phyloP scores from a whole-genome alignment of 2,888 invertebrate species.

The Conus canariensis region DNA sequence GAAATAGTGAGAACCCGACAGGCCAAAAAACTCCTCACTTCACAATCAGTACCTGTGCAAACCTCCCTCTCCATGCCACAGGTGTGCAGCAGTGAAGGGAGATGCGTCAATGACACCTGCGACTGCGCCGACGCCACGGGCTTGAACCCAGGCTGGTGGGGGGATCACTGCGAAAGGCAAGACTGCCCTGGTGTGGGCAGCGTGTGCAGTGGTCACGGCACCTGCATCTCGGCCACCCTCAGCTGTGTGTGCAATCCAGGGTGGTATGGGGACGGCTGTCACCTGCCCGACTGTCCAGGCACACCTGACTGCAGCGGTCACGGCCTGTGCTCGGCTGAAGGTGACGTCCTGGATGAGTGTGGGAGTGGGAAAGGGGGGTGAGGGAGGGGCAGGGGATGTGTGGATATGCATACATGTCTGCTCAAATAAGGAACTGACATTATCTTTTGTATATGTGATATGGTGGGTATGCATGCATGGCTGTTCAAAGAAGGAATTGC shows the following conservation, averaged over 20 bases:
- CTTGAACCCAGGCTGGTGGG: conserved; percentile 56
- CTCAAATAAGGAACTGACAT: no score
- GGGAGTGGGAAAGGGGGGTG: neutral
- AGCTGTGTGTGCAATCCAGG: conserved; percentile 61
- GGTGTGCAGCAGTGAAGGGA: conserved; percentile 39
- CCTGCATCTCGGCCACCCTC: conserved; percentile 59
- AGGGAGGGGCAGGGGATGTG: no score
- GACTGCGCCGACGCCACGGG: conserved; percentile 58
- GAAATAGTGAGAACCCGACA: no score
- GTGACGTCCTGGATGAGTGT: neutral
- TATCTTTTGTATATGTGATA: no score
- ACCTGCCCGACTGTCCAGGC: conserved; percentile 60
- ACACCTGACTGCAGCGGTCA: conserved; percentile 51
- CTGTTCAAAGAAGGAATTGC: no score
- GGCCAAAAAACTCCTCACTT: no score
- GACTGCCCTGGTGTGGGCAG: conserved; percentile 63
- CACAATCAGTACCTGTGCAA: no score
- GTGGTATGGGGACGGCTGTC: conserved; percentile 64
- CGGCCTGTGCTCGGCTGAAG: conserved; percentile 34
- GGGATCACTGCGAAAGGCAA: conserved; percentile 58
- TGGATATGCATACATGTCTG: no score
- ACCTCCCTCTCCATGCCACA: neutral
- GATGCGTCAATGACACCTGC: conserved; percentile 55
- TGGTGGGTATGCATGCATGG: no score
- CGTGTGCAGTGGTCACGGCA: conserved; percentile 63